These are phyloP conservation scores for Heliconius sara DNA, from an alignment of 2,888 invertebrate species.

Conservation along the genomic window DNA sequence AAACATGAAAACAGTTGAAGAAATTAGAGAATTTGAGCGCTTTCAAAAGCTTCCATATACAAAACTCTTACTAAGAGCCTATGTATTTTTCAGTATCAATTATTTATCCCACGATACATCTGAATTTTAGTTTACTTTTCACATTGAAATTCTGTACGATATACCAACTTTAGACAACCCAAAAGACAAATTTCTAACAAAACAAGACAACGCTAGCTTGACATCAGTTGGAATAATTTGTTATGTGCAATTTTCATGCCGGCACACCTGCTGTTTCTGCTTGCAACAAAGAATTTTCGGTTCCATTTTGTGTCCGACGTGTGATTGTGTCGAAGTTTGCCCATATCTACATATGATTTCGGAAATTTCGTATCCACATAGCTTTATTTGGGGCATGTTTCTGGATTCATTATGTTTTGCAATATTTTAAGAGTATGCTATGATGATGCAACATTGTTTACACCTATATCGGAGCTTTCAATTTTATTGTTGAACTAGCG, in stretches of 20 bases:
- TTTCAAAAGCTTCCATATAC: too few relatives aligned
- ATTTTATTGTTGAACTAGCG: not conserved
- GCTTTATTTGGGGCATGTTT: constrained; percentile 33
- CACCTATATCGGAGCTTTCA: not conserved
- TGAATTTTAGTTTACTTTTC: not conserved
- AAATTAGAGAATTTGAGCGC: too few relatives aligned
- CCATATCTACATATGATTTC: constrained; percentile 27
- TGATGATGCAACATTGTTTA: not conserved
- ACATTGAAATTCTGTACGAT: not conserved
- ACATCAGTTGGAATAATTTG: constrained; percentile 35
- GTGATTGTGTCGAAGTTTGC: constrained; percentile 42
- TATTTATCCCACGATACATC: not conserved
- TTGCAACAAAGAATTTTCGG: constrained; percentile 45
- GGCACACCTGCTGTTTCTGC: constrained; percentile 40
- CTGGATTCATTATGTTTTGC: constrained; percentile 5
- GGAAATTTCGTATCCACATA: constrained; percentile 34
- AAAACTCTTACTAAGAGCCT: too few relatives aligned
- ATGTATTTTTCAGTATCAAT: not conserved
- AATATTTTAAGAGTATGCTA: not conserved
- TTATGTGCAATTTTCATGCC: constrained; percentile 39
- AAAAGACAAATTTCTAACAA: constrained; percentile 23
- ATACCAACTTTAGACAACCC: constrained; percentile 2
- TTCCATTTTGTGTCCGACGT: constrained; percentile 43
- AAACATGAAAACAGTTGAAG: too few relatives aligned
- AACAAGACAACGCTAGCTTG: constrained; percentile 31